Evolutionary conservation across 2,113 vertebrate species (phyloP).

Genomic region (Catharus minimus): DNA sequence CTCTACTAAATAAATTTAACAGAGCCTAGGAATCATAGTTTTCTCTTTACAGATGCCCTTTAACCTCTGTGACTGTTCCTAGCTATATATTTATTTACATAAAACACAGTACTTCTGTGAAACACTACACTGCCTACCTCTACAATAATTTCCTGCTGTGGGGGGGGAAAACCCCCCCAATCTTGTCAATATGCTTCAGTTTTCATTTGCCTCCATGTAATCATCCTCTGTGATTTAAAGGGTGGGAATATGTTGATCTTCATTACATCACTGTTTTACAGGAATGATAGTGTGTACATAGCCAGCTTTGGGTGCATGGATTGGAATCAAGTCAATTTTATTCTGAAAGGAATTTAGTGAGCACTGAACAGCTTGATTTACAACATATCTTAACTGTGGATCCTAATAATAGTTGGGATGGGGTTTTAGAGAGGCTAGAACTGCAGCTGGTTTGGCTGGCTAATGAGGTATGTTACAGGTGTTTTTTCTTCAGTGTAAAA

Average conservation of each 20-base stretch:
- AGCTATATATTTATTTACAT: slow-evolving; percentile 33
- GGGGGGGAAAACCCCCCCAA: fast-evolving
- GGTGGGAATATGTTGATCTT: not conserved
- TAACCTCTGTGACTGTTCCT: slow-evolving; percentile 17
- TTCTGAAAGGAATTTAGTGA: not conserved
- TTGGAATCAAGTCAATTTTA: not conserved
- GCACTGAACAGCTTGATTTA: not conserved
- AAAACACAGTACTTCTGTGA: slow-evolving; percentile 5
- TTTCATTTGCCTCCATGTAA: not conserved
- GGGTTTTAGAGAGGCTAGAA: not conserved
- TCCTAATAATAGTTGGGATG: not conserved
- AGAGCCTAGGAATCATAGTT: slow-evolving; percentile 31
- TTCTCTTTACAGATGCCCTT: slow-evolving; percentile 54
- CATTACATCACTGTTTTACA: not conserved
- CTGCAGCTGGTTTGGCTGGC: not conserved
- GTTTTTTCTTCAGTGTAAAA: not conserved
- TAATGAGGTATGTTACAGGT: not conserved
- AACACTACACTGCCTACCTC: not conserved
- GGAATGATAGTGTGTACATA: not conserved
- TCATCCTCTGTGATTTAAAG: slow-evolving; percentile 6
- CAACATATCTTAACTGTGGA: fast-evolving
- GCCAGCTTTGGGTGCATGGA: not conserved
- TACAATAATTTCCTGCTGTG: not conserved
- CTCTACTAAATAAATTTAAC: slow-evolving; percentile 42
- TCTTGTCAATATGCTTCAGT: not conserved